Percentiles rank a stretch among this genome's conserved stretches.
Evolutionary conservation across 2,113 vertebrate genomes (phyloP).

Genomic region (Zosterops lateralis): DNA sequence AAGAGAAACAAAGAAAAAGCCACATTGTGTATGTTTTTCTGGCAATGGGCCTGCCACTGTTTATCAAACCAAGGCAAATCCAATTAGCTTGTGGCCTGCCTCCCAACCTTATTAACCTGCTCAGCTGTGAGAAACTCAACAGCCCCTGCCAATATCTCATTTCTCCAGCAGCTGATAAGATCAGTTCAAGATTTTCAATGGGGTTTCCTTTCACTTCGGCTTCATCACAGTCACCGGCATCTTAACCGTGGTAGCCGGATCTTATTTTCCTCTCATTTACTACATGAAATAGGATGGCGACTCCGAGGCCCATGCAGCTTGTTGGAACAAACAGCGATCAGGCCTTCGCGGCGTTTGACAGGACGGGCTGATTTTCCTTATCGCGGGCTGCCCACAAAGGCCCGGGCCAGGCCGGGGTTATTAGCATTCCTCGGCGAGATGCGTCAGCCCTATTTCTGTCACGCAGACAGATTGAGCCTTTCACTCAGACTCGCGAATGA

Average conservation of each 20-base stretch:
- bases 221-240: slow-evolving; percentile 77
- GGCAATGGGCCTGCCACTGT: slow-evolving; percentile 83
- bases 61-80: slow-evolving; percentile 94
- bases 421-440: slow-evolving; percentile 93
- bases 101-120: slow-evolving; percentile 95
- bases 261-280: slow-evolving; percentile 79
- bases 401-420: slow-evolving; percentile 86
- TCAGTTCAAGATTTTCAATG: slow-evolving; percentile 91
- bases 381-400: slow-evolving; percentile 95
- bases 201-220: slow-evolving; percentile 81
- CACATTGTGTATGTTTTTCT: slow-evolving; percentile 71
- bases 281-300: slow-evolving; percentile 81
- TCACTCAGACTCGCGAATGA: slow-evolving; percentile 94
- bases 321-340: slow-evolving; percentile 82
- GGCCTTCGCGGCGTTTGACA: slow-evolving; percentile 78
- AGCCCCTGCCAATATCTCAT: slow-evolving; percentile 97
- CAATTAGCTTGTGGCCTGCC: slow-evolving; percentile 94
- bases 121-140: slow-evolving; percentile 88
- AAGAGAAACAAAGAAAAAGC: slow-evolving; percentile 66
- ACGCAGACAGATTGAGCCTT: slow-evolving; percentile 97
- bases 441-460: slow-evolving; percentile 93
- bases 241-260: slow-evolving; percentile 73
- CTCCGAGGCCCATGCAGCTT: slow-evolving; percentile 77
- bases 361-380: slow-evolving; percentile 93
- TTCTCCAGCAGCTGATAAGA: slow-evolving; percentile 91